Evolutionary conservation across 2,888 invertebrate species (phyloP).

Genomic region (Stenodera caucasica): DNA sequence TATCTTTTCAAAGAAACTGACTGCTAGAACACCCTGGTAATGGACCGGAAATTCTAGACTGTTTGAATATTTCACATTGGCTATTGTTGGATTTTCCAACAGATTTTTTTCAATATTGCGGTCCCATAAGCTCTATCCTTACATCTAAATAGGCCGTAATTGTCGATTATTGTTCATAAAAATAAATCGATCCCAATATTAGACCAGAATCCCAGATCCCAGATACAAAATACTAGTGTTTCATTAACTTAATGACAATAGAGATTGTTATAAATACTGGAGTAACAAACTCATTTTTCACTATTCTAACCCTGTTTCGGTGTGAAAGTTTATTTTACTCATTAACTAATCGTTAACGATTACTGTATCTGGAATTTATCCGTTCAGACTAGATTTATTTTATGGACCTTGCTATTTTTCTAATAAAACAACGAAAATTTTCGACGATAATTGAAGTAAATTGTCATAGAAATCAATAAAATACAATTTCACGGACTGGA

Average conservation of each 20-base stretch:
- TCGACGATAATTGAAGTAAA: slow-evolving; percentile 10
- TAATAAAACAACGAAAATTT: background rate
- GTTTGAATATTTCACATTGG: slow-evolving; percentile 35
- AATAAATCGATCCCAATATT: background rate
- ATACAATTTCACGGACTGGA: slow-evolving; percentile 45
- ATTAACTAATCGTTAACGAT: slow-evolving; percentile 22
- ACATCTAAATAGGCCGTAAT: no score
- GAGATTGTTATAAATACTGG: slow-evolving; percentile 34
- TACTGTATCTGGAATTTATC: slow-evolving; percentile 19
- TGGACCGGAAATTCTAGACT: slow-evolving; percentile 43
- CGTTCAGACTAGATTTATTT: no score
- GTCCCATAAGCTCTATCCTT: background rate
- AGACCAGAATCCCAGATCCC: slow-evolving; percentile 9
- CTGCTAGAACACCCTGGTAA: slow-evolving; percentile 38
- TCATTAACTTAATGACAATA: slow-evolving; percentile 32
- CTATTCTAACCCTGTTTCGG: background rate
- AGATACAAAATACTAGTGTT: slow-evolving; percentile 31
- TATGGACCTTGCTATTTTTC: no score
- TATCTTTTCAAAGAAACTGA: slow-evolving; percentile 43
- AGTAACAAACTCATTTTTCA: slow-evolving; percentile 30
- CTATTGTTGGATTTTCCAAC: background rate
- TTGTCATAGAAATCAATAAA: slow-evolving; percentile 37
- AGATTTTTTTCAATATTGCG: slow-evolving; percentile 10
- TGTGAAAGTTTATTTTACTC: slow-evolving; percentile 23
- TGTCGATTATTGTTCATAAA: background rate